Evolutionary conservation across 2,888 invertebrate genomes (phyloP), one percentile per base, ranked within the genome.

Genomic region (Chrysodeixis includens): DNA sequence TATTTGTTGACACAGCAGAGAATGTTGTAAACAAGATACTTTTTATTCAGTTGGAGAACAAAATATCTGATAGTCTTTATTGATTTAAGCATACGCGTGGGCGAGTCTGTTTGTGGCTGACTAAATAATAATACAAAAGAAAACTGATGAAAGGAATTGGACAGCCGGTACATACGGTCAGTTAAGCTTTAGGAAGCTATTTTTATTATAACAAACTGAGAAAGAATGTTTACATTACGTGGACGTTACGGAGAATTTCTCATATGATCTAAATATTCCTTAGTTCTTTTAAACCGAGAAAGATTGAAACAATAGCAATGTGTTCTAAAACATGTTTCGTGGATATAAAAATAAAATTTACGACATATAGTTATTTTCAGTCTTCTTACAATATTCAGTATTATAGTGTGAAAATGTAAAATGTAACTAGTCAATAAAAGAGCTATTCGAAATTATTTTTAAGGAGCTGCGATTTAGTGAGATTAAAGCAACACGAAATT

Each of bases 161-260:
- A 76, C 79, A 71, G 77, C 76, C 76, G 76, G 78, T 73, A 75
- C 71, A 69, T 75, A 83, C 82, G 87, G 86, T 83, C 85, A 87
- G 86, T 86, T 87, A 85, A 77, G 81, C 83, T 79, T 81, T 78
- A 60, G 80, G 78, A 79, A 81, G 68, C 74, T 83, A 86, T 87
- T 84, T 85, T 83, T 80, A 80, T 82, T 77, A 59, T 74, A 60
- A 74, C 59, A 58, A 68, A 54, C 56, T 18, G 40, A 62, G 63
- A 68, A 65, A 53, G 56, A 54, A 74, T 69, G 67, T 78, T 69
- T 58, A 62, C 56, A 16, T 62, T 69, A 57, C 58, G 58, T 53
- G 32, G 20, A 73, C 40, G 52, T 9, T 30, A 56, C 54, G 55
- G 52, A 59, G 30, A 65, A 68, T 26, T 58, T 64, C 16, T 62